Conservation (phyloP, 2,797 vertebrate genomes). For the Microhierax caerulescens region DNA sequence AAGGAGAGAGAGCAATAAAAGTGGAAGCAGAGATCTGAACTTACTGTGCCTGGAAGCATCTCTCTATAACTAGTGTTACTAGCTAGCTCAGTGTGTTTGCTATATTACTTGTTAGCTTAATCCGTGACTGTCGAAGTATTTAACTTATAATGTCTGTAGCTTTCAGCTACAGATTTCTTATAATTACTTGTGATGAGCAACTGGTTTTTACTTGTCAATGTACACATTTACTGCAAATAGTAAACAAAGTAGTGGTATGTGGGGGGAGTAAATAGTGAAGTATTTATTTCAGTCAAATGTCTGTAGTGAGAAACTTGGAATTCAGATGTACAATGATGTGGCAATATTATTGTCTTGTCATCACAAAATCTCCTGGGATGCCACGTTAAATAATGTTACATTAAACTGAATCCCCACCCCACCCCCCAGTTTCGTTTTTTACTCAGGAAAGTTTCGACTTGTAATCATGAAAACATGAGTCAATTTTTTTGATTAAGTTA, state of each 20-base stretch:
- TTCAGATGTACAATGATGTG: neutral
- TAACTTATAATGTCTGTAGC: neutral
- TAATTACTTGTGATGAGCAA: neutral
- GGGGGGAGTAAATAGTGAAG: neutral
- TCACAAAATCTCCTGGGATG: conserved; percentile 17
- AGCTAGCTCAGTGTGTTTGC: neutral
- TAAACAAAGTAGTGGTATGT: neutral
- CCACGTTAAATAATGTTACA: conserved; percentile 10
- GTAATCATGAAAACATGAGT: neutral
- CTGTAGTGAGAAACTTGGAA: conserved; percentile 17
- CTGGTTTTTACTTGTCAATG: neutral
- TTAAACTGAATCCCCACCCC: conserved; percentile 14
- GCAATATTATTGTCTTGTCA: neutral
- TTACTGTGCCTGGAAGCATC: neutral
- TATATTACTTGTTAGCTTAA: neutral
- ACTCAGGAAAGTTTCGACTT: neutral
- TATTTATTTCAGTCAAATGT: neutral
- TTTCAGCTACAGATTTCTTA: neutral
- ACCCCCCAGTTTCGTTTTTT: conserved; percentile 49
- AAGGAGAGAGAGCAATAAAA: neutral
- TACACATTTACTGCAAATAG: neutral
- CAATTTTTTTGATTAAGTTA: neutral
- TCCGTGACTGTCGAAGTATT: neutral
- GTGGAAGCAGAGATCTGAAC: neutral
- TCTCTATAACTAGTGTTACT: neutral